These are phyloP conservation scores for Drosophila mettleri DNA, from an alignment of 2,888 invertebrate genomes.

Conservation along the genomic window DNA sequence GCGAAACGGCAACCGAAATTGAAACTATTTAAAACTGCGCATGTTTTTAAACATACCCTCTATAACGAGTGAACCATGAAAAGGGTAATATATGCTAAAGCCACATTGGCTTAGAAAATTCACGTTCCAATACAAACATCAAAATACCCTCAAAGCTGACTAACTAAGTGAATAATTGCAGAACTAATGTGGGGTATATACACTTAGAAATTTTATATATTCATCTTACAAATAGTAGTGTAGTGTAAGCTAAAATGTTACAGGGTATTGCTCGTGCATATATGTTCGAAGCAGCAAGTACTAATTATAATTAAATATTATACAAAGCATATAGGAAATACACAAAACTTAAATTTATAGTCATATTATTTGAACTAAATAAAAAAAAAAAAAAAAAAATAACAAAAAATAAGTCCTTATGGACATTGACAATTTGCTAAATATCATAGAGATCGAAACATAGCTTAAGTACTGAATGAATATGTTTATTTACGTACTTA, in stretches of 20 bases:
- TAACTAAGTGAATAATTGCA: no score
- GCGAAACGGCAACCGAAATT: conserved; percentile 36
- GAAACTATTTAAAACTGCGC: conserved; percentile 38
- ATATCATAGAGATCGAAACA: no score
- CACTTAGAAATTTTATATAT: background rate
- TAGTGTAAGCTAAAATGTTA: no score
- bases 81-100: background rate
- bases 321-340: background rate
- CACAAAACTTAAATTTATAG: background rate
- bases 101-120: background rate
- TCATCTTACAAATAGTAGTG: no score
- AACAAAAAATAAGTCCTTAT: background rate
- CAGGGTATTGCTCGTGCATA: background rate
- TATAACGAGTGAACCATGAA: background rate
- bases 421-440: background rate
- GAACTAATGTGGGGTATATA: no score
- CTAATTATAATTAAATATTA: background rate
- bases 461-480: no score
- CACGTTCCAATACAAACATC: no score
- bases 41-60: conserved; percentile 33
- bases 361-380: no score
- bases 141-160: no score
- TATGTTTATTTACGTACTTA: background rate
- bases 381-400: no score
- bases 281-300: background rate